Base-by-base conservation (phyloP, 1,140 invertebrate genomes). In the Camponotus vicinus region DNA sequence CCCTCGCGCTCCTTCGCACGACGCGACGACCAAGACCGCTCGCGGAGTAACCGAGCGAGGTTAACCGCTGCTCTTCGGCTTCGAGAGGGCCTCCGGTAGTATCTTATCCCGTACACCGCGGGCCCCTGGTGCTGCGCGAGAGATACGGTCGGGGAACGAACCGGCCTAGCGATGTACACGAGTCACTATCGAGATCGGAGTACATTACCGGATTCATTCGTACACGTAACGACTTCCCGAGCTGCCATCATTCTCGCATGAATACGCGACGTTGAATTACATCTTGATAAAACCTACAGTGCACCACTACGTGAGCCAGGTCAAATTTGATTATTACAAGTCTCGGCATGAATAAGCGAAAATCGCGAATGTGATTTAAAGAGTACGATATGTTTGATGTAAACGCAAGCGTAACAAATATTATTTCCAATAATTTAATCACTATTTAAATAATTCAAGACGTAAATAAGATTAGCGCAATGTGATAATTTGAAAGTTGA, bases 31-130 rank as follows among this genome's bases (percentile, higher is more conserved):
- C 63, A 52, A 52, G 45, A 49, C 42, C 34, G 76, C 27, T 27
- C 73, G 45, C 76, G 73, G 45, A 80, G 52, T 86, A 85, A 86
- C 64, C 69, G 86, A 91, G 78, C 91, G 87, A 91, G 80, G 80
- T 82, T 88, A 92, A 91, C 86, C 88, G 64, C 77, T 69, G 87
- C 85, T 91, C 88, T 87, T 87, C 73, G 87, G 52, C 78, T 88
- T 83, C 78, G 88, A 70, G 59, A 5, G 59, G 13, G 75, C 57
- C 86, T 42, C 67, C 52, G 63, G 63, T 77, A 66, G 87, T 92
- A 92, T 92, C 91, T 92, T 92, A 92, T 92, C 91, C 91, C 55
- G 42, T 45, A 40, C 63, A 73, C 55, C 75, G 67, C 55, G 75
- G 55, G 64, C 13, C 55, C 45, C 45, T 42, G 45, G 55, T 63